Conservation (phyloP, 2,113 vertebrate genomes). For the Epinephelus fuscoguttatus region DNA sequence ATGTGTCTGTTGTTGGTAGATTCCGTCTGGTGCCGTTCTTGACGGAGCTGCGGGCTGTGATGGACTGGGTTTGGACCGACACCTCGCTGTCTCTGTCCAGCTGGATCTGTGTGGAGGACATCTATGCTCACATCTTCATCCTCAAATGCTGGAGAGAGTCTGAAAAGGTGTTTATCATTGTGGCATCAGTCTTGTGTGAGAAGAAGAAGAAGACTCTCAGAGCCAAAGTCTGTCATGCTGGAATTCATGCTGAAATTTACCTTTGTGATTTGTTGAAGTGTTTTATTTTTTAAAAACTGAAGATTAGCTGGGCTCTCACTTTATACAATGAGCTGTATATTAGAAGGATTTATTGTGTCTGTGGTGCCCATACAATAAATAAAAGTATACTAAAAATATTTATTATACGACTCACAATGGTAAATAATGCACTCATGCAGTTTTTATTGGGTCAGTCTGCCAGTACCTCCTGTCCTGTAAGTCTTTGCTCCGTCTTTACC, state of each 20-base stretch:
- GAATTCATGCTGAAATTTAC: constrained; percentile 21
- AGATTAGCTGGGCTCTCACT: background rate
- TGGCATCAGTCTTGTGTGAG: background rate
- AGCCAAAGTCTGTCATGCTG: constrained; percentile 35
- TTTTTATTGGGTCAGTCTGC: background rate
- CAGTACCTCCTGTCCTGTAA: background rate
- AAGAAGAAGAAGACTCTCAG: background rate
- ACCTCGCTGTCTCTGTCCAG: constrained; percentile 98
- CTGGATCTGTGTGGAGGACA: constrained; percentile 99
- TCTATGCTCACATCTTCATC: constrained; percentile 98
- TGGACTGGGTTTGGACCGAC: constrained; percentile 99
- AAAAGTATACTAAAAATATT: background rate
- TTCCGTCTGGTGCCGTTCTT: constrained; percentile 97
- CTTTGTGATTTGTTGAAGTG: background rate
- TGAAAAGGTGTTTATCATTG: constrained; percentile 88
- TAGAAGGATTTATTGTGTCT: background rate
- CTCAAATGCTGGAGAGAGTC: constrained; percentile 99
- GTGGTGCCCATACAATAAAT: background rate
- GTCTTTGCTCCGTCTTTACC: background rate
- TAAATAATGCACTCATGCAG: constrained; percentile 9
- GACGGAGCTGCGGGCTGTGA: constrained; percentile 96
- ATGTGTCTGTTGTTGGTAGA: constrained; percentile 76
- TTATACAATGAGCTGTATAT: background rate
- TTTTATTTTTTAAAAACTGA: background rate
- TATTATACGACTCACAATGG: background rate